Evolutionary conservation across 2,797 vertebrate species (phyloP).

Genomic region (Mionectes olivaceus): DNA sequence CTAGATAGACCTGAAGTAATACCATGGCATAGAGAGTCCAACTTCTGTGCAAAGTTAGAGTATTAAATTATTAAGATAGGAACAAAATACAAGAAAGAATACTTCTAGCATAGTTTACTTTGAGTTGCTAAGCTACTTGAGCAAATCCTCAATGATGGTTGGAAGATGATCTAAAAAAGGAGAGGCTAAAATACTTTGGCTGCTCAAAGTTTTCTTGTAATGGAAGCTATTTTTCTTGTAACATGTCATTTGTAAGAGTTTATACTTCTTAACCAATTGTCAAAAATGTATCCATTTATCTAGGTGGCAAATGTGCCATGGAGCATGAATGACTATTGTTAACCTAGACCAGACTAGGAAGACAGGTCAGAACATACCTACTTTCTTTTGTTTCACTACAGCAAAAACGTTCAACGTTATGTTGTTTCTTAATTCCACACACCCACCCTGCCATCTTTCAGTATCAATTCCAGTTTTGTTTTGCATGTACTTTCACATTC

Average conservation of each 20-base stretch:
- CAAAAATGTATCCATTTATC: not conserved
- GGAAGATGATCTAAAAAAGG: not conserved
- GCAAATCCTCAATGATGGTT: fast-evolving
- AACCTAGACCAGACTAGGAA: not conserved
- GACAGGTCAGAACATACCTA: not conserved
- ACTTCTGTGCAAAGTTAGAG: not conserved
- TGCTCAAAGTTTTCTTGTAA: not conserved
- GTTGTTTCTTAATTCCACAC: not conserved
- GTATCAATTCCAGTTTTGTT: not conserved
- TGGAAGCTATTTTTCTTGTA: not conserved
- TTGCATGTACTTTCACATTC: not conserved
- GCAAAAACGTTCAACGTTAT: not conserved
- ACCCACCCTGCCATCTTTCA: not conserved
- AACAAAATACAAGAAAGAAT: not conserved
- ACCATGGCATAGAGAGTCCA: fast-evolving
- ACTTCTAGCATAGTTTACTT: not conserved
- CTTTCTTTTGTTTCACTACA: not conserved
- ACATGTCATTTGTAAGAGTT: not conserved
- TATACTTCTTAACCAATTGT: not conserved
- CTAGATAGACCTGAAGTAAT: not conserved
- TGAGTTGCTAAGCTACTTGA: not conserved
- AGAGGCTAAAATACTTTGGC: not conserved
- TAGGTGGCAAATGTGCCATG: not conserved
- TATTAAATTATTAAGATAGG: not conserved
- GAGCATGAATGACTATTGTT: not conserved